Conservation (phyloP, 2,888 invertebrate species). For the Tipula unca region DNA sequence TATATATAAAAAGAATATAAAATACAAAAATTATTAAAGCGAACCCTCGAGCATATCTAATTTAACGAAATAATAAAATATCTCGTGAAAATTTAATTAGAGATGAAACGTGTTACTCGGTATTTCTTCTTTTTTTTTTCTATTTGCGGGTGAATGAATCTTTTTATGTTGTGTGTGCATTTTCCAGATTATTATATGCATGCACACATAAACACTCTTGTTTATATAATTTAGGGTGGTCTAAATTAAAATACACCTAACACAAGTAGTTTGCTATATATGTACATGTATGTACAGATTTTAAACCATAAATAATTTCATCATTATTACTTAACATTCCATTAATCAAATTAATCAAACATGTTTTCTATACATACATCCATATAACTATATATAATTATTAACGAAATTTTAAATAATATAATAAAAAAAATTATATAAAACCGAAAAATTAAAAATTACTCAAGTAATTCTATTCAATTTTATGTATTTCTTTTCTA, state of each 20-base stretch:
- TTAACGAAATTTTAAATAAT: not conserved
- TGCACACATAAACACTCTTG: not conserved
- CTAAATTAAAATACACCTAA: not conserved
- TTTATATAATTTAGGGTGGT: not conserved
- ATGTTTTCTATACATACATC: not conserved
- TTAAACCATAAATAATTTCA: not conserved
- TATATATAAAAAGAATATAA: not conserved
- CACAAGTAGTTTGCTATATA: not conserved
- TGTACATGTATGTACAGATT: not conserved
- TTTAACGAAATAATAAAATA: not conserved
- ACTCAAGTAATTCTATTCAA: constrained; percentile 14
- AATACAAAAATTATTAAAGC: not conserved
- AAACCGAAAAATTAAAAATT: constrained; percentile 8
- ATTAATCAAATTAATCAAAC: constrained; percentile 8
- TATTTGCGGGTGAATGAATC: not conserved
- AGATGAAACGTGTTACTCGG: not conserved
- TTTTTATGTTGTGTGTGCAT: not conserved
- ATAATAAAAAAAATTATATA: not conserved
- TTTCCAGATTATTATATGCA: not conserved
- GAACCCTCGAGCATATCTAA: not conserved
- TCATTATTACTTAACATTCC: not conserved
- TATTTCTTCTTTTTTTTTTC: not conserved
- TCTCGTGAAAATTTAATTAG: constrained; percentile 2
- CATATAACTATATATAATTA: not conserved
- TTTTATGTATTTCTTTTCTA: constrained; percentile 2